Conservation (phyloP, 1,140 invertebrate genomes). For the Neotoxoptera formosana region DNA sequence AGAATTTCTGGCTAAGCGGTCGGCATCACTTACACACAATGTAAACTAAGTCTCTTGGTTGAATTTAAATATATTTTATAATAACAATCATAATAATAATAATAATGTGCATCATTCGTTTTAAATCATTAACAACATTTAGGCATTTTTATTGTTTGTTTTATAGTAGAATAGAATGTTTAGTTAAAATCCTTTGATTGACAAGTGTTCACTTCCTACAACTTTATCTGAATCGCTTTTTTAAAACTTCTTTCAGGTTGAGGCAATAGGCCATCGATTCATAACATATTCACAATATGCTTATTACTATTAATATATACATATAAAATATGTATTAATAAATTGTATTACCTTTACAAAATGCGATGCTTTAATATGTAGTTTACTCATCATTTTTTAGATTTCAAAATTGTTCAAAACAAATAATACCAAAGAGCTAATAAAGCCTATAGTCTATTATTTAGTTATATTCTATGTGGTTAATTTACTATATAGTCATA, state of each 20-base stretch:
- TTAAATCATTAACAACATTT: constrained; percentile 12
- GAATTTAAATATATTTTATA: constrained; percentile 18
- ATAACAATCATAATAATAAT: background rate
- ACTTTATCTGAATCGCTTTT: constrained; percentile 40
- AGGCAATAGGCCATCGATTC: constrained; percentile 36
- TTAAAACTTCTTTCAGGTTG: constrained; percentile 18
- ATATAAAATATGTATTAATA: background rate
- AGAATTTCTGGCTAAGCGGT: constrained; percentile 56
- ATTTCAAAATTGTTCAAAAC: background rate
- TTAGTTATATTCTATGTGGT: background rate
- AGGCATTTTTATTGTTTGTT: constrained; percentile 36
- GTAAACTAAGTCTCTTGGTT: constrained; percentile 39
- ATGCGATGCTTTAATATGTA: constrained; percentile 41
- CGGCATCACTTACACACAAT: constrained; percentile 57
- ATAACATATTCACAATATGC: constrained; percentile 34
- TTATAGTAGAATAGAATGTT: constrained; percentile 40
- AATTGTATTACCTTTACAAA: background rate
- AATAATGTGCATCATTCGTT: constrained; percentile 43
- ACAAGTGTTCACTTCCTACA: constrained; percentile 24
- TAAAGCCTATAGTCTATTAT: background rate
- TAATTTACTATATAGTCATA: background rate
- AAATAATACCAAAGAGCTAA: background rate
- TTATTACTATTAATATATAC: constrained; percentile 22
- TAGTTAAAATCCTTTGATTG: constrained; percentile 38
- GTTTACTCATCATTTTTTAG: background rate